Conservation (phyloP, 2,888 invertebrate species). For the Stictocephala bisonia region DNA sequence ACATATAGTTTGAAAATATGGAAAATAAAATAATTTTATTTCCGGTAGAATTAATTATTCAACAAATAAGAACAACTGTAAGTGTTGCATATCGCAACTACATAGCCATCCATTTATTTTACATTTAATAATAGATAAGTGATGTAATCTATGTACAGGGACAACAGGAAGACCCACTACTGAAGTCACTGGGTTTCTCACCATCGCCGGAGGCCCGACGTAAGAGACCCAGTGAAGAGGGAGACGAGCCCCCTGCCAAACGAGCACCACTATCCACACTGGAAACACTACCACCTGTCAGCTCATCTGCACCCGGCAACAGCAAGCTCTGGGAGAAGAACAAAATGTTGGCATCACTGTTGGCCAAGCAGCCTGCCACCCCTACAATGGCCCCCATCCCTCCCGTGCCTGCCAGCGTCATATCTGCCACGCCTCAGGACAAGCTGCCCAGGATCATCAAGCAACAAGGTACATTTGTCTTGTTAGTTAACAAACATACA, state of each 20-base stretch:
- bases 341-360: constrained; percentile 84
- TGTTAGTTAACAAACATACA: too few relatives aligned
- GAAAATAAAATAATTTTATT: too few relatives aligned
- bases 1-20: too few relatives aligned
- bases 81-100: too few relatives aligned
- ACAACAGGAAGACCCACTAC: constrained; percentile 49
- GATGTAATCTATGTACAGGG: constrained; percentile 2
- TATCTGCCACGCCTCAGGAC: constrained; percentile 78
- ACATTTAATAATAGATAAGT: too few relatives aligned
- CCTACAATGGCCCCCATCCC: constrained; percentile 74
- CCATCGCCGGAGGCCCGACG: constrained; percentile 64
- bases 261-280: constrained; percentile 40
- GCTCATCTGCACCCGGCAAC: constrained; percentile 50
- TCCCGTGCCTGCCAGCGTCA: constrained; percentile 73
- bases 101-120: too few relatives aligned
- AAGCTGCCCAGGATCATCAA: constrained; percentile 68
- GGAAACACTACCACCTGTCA: constrained; percentile 51
- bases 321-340: constrained; percentile 79
- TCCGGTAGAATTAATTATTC: too few relatives aligned
- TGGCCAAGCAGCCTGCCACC: constrained; percentile 79
- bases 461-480: too few relatives aligned
- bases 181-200: constrained; percentile 53
- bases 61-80: background rate
- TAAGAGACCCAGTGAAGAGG: constrained; percentile 74
- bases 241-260: constrained; percentile 64